phyloP scores from a whole-genome alignment of 2,888 invertebrate genomes.

The Orthosia cruda region DNA sequence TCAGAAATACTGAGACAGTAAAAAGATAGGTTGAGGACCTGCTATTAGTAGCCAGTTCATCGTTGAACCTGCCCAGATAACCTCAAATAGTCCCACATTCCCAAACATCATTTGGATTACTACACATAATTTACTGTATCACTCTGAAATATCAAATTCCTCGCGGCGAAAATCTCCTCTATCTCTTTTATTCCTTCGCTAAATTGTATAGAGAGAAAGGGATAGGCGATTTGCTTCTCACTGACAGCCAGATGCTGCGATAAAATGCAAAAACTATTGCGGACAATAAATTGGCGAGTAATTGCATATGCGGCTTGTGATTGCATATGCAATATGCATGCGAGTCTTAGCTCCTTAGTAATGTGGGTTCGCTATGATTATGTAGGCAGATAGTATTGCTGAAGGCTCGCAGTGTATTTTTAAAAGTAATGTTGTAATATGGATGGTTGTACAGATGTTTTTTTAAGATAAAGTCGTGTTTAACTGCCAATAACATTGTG shows the following conservation, averaged over 20 bases:
- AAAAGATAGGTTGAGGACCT: background rate
- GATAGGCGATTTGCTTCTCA: conserved; percentile 5
- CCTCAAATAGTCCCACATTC: conserved; percentile 40
- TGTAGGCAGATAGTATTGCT: conserved; percentile 27
- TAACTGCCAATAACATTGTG: conserved; percentile 19
- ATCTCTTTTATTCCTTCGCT: conserved; percentile 26
- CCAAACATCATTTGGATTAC: conserved; percentile 32
- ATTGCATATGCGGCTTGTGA: conserved; percentile 47
- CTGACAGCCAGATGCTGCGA: conserved; percentile 44
- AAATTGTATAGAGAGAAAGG: conserved; percentile 1
- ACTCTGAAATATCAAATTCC: conserved; percentile 27
- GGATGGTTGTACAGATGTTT: conserved; percentile 14
- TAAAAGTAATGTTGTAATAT: background rate
- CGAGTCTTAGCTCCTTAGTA: conserved; percentile 29
- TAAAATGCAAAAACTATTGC: conserved; percentile 60
- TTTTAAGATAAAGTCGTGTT: conserved; percentile 1
- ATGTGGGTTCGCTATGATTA: conserved; percentile 48
- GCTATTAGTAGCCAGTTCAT: background rate
- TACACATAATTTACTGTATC: conserved; percentile 35
- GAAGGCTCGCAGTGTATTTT: conserved; percentile 13
- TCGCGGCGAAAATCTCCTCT: background rate
- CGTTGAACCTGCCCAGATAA: conserved; percentile 7
- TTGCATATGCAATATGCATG: conserved; percentile 55
- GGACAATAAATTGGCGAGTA: conserved; percentile 62
- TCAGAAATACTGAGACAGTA: background rate